Evolutionary conservation across 2,113 vertebrate genomes (phyloP).

Genomic region (Pygoscelis antarcticus): DNA sequence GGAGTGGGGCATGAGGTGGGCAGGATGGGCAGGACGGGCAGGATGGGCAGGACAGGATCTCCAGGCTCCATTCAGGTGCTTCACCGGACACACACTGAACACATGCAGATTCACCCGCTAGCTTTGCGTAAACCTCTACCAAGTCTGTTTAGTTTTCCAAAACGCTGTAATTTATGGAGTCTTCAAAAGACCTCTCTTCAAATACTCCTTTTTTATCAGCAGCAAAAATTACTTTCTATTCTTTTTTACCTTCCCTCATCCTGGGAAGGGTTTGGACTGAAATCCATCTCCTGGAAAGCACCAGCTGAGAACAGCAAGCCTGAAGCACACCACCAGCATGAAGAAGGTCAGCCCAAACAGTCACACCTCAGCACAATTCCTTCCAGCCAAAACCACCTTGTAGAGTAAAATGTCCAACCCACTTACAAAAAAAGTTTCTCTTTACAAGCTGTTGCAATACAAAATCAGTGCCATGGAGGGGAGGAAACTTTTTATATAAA

Average conservation of each 20-base stretch:
- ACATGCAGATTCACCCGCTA: not conserved
- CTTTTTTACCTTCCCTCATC: not conserved
- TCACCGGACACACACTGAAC: rapidly evolving
- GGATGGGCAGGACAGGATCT: not conserved
- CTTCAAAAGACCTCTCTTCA: not conserved
- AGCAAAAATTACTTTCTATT: not conserved
- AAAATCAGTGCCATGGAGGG: not conserved
- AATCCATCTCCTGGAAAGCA: not conserved
- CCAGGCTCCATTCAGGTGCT: not conserved
- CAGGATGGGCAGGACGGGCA: not conserved
- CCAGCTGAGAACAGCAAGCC: not conserved
- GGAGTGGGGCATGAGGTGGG: not conserved
- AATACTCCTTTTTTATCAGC: not conserved
- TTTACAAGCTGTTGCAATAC: not conserved
- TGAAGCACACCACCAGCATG: not conserved
- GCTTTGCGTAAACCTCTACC: not conserved
- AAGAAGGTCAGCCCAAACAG: not conserved
- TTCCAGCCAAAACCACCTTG: not conserved
- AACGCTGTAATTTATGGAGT: not conserved
- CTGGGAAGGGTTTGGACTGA: not conserved
- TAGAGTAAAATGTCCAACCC: not conserved
- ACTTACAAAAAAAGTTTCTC: not conserved
- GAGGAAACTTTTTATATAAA: not conserved
- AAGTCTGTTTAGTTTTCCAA: not conserved
- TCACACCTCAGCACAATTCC: not conserved